phyloP scores from a whole-genome alignment of 1,140 invertebrate genomes.

The Cyclargus thomasi region DNA sequence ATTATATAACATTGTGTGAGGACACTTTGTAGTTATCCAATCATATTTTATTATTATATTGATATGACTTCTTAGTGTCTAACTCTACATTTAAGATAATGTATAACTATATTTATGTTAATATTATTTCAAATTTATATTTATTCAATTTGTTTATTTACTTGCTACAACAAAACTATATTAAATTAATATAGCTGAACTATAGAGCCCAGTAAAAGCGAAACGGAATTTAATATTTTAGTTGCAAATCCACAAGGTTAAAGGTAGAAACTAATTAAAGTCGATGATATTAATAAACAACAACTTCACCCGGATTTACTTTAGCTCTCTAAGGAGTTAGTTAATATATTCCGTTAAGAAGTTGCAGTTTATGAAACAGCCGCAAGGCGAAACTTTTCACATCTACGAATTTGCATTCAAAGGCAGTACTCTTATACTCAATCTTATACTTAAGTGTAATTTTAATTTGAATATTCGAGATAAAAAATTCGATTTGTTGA shows the following conservation, averaged over 20 bases:
- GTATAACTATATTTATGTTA: no score
- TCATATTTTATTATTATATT: no score
- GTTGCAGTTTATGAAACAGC: conserved; percentile 19
- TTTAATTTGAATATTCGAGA: conserved; percentile 6
- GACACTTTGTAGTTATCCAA: no score
- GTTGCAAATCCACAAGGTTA: not conserved
- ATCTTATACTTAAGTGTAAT: not conserved
- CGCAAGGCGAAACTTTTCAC: conserved; percentile 25
- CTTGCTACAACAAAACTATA: no score
- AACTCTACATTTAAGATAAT: no score
- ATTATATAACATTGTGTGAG: no score
- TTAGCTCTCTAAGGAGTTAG: conserved; percentile 12
- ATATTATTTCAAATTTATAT: no score
- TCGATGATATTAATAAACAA: conserved; percentile 15
- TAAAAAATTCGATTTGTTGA: not conserved
- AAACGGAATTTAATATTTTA: not conserved
- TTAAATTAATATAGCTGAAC: no score
- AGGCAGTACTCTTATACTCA: conserved; percentile 4
- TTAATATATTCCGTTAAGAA: conserved; percentile 23
- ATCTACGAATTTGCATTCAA: conserved; percentile 24
- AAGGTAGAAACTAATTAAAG: conserved; percentile 13
- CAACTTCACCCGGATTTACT: conserved; percentile 9
- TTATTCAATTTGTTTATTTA: no score
- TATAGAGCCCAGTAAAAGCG: not conserved
- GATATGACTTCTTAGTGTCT: no score